Evolutionary conservation across 2,113 vertebrate species (phyloP).

Genomic region (Hepsetus odoe): DNA sequence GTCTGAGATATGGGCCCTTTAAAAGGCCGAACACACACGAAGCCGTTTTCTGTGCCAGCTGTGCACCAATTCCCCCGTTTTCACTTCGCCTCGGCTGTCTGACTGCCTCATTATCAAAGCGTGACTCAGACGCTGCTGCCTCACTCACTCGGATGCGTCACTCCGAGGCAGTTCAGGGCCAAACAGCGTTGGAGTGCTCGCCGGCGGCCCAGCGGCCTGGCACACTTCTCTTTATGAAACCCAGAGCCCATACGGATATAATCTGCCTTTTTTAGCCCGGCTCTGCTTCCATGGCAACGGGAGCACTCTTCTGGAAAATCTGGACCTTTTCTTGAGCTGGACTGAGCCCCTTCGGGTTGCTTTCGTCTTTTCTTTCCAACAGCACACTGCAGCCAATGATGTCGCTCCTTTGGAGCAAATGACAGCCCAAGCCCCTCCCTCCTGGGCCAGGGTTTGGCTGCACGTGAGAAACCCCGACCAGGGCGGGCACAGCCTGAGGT

Average conservation of each 20-base stretch:
- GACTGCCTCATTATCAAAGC: slow-evolving; percentile 28
- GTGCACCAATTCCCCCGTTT: slow-evolving; percentile 18
- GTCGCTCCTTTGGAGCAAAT: neutral
- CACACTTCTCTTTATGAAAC: neutral
- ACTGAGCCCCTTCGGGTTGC: no score
- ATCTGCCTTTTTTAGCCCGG: neutral
- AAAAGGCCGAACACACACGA: neutral
- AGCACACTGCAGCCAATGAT: neutral
- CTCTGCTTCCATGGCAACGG: neutral
- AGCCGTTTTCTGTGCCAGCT: neutral
- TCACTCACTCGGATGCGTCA: slow-evolving; percentile 28
- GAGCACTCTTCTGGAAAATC: neutral
- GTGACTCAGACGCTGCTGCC: slow-evolving; percentile 33
- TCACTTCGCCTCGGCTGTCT: slow-evolving; percentile 10
- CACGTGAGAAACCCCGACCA: neutral
- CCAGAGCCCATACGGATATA: neutral
- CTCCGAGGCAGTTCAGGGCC: neutral
- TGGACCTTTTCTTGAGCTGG: neutral
- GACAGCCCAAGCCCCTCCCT: neutral
- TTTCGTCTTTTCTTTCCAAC: neutral
- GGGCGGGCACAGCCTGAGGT: neutral
- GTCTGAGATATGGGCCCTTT: neutral
- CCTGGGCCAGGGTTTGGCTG: neutral
- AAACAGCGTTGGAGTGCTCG: neutral
- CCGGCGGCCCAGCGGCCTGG: neutral